Percentiles rank a stretch among this genome's conserved stretches.
Evolutionary conservation across 2,797 vertebrate genomes (phyloP).

Genomic region (Poeciliopsis gracilis): DNA sequence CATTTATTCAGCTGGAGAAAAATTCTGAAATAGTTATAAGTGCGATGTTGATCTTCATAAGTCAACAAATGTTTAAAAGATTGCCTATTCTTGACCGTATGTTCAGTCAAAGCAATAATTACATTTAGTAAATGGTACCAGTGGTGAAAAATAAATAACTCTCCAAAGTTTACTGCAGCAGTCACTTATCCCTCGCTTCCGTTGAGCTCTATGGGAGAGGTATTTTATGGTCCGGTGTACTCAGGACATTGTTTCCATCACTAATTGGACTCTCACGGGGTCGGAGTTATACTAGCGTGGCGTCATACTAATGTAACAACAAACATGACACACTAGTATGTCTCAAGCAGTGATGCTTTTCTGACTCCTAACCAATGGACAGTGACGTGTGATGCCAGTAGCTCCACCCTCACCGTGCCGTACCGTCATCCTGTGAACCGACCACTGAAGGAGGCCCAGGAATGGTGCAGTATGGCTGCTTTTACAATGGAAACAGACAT

Average conservation of each 20-base stretch:
- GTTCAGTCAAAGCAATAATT: not conserved
- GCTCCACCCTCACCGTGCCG: no score
- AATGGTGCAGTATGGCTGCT: not conserved
- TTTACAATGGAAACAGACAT: not conserved
- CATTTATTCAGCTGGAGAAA: not conserved
- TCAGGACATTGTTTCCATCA: not conserved
- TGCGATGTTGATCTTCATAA: no score
- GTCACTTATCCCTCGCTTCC: not conserved
- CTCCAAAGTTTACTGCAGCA: not conserved
- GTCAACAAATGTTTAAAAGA: not conserved
- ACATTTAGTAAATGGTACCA: not conserved
- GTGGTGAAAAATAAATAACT: not conserved
- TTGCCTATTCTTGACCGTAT: not conserved
- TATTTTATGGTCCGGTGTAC: not conserved
- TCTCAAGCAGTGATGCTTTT: not conserved
- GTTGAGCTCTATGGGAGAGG: not conserved
- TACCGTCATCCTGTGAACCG: not conserved
- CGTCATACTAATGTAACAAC: not conserved
- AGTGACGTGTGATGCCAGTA: not conserved
- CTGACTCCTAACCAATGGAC: not conserved
- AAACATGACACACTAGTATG: not conserved
- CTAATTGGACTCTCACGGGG: not conserved
- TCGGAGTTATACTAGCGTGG: not conserved
- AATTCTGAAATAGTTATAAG: no score
- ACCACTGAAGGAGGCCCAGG: not conserved